These are phyloP conservation scores for Coelopa frigida DNA, from an alignment of 1,140 invertebrate species.

Conservation along the genomic window DNA sequence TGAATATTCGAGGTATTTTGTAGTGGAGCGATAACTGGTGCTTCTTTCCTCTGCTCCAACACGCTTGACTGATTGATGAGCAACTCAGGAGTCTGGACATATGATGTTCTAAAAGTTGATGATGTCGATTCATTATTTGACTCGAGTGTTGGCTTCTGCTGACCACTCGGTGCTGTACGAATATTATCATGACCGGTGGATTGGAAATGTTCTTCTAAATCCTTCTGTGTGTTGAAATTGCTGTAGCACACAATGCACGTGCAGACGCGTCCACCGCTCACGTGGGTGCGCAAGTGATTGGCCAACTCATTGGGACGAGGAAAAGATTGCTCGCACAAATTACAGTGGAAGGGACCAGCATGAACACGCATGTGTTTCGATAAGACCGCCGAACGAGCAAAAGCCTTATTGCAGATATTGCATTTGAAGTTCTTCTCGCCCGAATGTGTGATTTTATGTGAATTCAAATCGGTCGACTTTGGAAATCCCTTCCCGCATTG, in stretches of 20 bases:
- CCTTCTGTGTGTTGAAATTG: too few species aligned
- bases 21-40: too few species aligned
- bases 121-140: too few species aligned
- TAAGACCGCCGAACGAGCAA: conserved; percentile 2
- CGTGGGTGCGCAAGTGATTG: conserved; percentile 45
- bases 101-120: too few species aligned
- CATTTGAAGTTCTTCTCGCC: conserved; percentile 2
- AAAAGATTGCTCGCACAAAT: conserved; percentile 49
- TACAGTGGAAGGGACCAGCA: conserved; percentile 46
- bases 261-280: conserved; percentile 46
- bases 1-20: too few species aligned
- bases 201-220: too few species aligned
- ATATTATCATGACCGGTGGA: too few species aligned
- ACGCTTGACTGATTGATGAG: too few species aligned
- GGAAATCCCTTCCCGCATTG: conserved; percentile 2
- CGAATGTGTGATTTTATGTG: not conserved
- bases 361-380: conserved; percentile 7
- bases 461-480: not conserved
- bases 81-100: too few species aligned
- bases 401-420: conserved; percentile 7
- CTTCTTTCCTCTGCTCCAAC: too few species aligned
- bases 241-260: conserved; percentile 14
- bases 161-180: too few species aligned
- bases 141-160: too few species aligned
- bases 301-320: conserved; percentile 49